These are phyloP conservation scores for Helicoverpa armigera DNA, from an alignment of 1,140 invertebrate species.

Conservation along the genomic window DNA sequence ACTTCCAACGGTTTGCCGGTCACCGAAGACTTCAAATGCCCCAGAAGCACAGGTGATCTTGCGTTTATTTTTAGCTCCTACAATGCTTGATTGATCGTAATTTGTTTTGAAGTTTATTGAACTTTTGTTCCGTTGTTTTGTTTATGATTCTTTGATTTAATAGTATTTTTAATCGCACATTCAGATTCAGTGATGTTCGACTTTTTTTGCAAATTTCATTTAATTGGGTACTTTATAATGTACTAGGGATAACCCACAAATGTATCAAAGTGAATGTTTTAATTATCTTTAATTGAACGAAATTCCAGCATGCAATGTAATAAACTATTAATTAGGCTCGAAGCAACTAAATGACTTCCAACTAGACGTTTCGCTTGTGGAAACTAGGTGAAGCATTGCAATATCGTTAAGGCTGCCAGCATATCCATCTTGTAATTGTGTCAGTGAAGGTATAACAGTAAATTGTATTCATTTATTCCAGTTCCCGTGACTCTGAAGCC, in stretches of 20 bases:
- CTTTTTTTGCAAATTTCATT: background rate
- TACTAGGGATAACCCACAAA: too few relatives aligned
- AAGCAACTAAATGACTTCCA: background rate
- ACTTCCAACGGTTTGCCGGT: constrained; percentile 88
- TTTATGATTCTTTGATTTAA: background rate
- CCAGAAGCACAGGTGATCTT: constrained; percentile 85
- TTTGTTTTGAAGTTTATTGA: constrained; percentile 40
- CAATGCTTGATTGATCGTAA: constrained; percentile 34
- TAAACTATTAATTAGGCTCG: background rate
- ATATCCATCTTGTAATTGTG: constrained; percentile 12
- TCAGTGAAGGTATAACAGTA: constrained; percentile 36
- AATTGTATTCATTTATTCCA: constrained; percentile 67
- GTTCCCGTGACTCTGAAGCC: constrained; percentile 87
- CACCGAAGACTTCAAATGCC: constrained; percentile 89
- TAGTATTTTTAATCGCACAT: background rate
- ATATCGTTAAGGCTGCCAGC: background rate
- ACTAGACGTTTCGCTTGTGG: background rate
- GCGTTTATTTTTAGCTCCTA: constrained; percentile 56
- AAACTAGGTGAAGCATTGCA: background rate
- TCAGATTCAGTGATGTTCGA: background rate
- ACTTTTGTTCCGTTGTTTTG: constrained; percentile 1
- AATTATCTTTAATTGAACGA: too few relatives aligned
- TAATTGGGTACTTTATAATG: too few relatives aligned
- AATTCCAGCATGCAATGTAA: too few relatives aligned
- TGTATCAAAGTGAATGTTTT: too few relatives aligned